Conservation (phyloP, 2,888 invertebrate genomes). For the Andrena hattorfiana region DNA sequence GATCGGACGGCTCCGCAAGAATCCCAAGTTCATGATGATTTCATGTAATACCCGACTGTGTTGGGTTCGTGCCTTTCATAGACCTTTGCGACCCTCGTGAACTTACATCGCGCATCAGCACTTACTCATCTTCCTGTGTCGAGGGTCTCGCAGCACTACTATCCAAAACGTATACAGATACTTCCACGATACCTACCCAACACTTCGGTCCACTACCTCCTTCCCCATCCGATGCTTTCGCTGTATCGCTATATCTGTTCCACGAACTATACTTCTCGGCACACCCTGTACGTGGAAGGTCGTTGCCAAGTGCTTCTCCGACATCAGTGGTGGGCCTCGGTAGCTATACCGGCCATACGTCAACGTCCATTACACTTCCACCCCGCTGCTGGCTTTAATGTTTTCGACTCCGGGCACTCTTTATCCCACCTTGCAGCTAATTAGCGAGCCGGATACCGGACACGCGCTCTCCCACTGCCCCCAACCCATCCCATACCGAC, state of each 20-base stretch:
- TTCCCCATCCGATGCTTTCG: too few relatives aligned
- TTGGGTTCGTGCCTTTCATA: too few relatives aligned
- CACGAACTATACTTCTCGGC: conserved; percentile 42
- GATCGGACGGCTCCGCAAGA: not conserved
- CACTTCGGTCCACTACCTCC: too few relatives aligned
- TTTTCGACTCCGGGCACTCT: conserved; percentile 79
- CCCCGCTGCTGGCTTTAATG: conserved; percentile 77
- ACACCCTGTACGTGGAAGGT: conserved; percentile 65
- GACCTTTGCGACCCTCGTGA: too few relatives aligned
- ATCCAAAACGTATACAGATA: too few relatives aligned
- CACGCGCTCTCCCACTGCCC: conserved; percentile 70
- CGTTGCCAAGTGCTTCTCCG: conserved; percentile 69
- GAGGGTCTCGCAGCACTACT: too few relatives aligned
- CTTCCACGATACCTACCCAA: too few relatives aligned
- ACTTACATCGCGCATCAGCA: not conserved
- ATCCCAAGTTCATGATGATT: not conserved
- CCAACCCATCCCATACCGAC: conserved; percentile 51
- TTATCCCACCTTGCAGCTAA: conserved; percentile 82
- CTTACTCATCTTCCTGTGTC: not conserved
- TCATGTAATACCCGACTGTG: not conserved
- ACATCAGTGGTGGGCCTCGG: conserved; percentile 65
- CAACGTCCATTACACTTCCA: conserved; percentile 79
- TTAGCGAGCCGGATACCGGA: conserved; percentile 80
- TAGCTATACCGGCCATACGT: conserved; percentile 75
- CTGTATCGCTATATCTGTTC: too few relatives aligned